Base-by-base conservation (phyloP, 2,888 invertebrate genomes). In the Steinernema carpocapsae region DNA sequence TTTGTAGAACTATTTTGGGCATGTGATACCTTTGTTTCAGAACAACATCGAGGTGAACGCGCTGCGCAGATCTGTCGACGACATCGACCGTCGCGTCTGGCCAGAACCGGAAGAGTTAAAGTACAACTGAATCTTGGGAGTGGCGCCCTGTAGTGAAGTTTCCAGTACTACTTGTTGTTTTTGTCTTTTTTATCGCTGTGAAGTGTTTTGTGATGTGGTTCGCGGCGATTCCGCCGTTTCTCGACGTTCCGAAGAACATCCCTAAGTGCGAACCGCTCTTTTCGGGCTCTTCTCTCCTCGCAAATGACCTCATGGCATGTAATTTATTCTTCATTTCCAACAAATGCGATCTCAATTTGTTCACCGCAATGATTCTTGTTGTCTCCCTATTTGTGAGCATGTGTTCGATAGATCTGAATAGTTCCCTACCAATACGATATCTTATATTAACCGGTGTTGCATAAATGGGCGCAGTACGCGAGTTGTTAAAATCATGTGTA, bases 1-100 rank as follows among this genome's bases (percentile, higher is more conserved):
- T 76, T 19, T 46, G 48, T 48, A 17, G 3, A 3, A 19, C 48
- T 7, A 14, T 17, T 14, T 48, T 3, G 4, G n/a, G 17, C 48
- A 4, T 48, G 3, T 48, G 4, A 3, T 4, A 48, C 3, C 17
- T 7, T n/a, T 14, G 48, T 14, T 64, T 64, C n/a, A 64, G 64
- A 64, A 64, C 64, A 64, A 64, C 64, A 64, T 64, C 17, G 64
- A 64, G 32, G 64, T 64, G 32, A 64, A 64, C 64, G 64, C 64
- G 12, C 64, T 64, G 14, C 64, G 64, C 12, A 26, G 64, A 32
- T 64, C 64, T 2, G 32, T 64, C 10, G 64, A 64, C 37, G 64
- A 64, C 64, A 64, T 64, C 7, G 64, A 64, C 64, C 64, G 64
- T 22, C 22, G 56, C 4, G 56, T 56, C 14, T 56, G 56, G 56